A percentile compares a stretch with the other conserved stretches of the same genome.
These are phyloP conservation scores for Apomyelois bistriatella DNA, from an alignment of 2,888 invertebrate species.

Conservation along the genomic window DNA sequence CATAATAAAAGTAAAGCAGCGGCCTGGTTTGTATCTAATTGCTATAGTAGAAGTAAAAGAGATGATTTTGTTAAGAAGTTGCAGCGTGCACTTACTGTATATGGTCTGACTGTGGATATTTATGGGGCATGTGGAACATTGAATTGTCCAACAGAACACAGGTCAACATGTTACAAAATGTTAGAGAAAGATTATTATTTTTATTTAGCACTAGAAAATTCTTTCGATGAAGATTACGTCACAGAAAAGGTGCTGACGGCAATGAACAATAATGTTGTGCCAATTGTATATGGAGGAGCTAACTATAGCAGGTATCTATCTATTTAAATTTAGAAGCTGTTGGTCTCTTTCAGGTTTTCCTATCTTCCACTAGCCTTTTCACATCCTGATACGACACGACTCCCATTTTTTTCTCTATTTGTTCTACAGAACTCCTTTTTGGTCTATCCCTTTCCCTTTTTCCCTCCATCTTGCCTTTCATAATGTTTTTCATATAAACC, in stretches of 20 bases:
- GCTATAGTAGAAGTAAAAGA: slow-evolving; percentile 47
- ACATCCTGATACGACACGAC: too few species aligned
- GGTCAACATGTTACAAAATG: slow-evolving; percentile 43
- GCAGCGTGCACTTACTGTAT: slow-evolving; percentile 35
- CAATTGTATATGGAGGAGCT: slow-evolving; percentile 84
- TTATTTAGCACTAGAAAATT: slow-evolving; percentile 87
- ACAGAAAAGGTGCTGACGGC: slow-evolving; percentile 82
- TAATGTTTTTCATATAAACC: too few species aligned
- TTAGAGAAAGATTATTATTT: slow-evolving; percentile 83
- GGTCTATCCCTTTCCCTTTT: too few species aligned
- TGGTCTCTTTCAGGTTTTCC: too few species aligned
- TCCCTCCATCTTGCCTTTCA: too few species aligned
- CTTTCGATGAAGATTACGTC: slow-evolving; percentile 79
- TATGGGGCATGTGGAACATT: slow-evolving; percentile 75
- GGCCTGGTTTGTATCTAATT: slow-evolving; percentile 70
- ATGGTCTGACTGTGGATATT: slow-evolving; percentile 63
- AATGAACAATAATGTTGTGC: slow-evolving; percentile 80
- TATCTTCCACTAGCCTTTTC: too few species aligned
- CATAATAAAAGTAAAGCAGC: slow-evolving; percentile 56
- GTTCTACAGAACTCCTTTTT: too few species aligned
- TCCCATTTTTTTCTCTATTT: too few species aligned
- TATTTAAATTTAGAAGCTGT: too few species aligned
- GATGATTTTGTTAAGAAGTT: slow-evolving; percentile 33
- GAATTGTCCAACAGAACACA: slow-evolving; percentile 36
- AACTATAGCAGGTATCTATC: slow-evolving; percentile 81